phyloP scores from a whole-genome alignment of 2,797 vertebrate species.

The Chromobotia macracanthus region DNA sequence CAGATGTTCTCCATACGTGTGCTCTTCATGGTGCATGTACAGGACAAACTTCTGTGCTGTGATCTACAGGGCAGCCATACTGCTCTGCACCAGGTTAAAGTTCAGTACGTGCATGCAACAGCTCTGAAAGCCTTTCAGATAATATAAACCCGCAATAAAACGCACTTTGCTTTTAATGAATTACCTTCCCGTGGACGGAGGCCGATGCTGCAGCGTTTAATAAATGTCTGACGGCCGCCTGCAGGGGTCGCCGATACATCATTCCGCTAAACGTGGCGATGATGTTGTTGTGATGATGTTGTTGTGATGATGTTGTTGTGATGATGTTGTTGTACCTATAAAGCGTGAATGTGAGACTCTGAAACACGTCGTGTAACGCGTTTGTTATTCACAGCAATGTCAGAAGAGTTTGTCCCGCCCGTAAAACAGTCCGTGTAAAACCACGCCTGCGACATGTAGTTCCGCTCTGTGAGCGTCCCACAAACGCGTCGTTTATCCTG shows the following conservation, averaged over 20 bases:
- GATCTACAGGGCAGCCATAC: not conserved
- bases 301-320: too few species aligned
- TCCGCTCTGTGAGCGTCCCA: constrained; percentile 17
- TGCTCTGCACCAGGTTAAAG: not conserved
- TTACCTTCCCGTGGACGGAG: constrained; percentile 71
- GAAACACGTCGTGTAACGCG: constrained; percentile 63
- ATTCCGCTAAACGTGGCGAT: constrained; percentile 55
- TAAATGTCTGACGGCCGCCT: constrained; percentile 65
- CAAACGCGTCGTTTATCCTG: constrained; percentile 37
- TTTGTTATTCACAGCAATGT: constrained; percentile 70
- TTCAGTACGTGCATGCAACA: too few species aligned
- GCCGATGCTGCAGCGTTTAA: constrained; percentile 59
- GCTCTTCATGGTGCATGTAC: too few species aligned
- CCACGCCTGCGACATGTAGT: not conserved
- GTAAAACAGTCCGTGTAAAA: constrained; percentile 58
- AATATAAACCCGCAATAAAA: not conserved
- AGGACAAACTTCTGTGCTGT: not conserved
- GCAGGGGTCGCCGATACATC: constrained; percentile 79
- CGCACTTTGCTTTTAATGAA: not conserved
- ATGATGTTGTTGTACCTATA: constrained; percentile 21
- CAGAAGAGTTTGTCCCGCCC: constrained; percentile 70
- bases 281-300: too few species aligned
- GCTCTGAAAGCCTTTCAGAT: not conserved
- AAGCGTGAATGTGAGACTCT: constrained; percentile 51
- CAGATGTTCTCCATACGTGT: too few species aligned